These are phyloP conservation scores for Clarias gariepinus DNA, from an alignment of 2,113 vertebrate species.

Conservation along the genomic window DNA sequence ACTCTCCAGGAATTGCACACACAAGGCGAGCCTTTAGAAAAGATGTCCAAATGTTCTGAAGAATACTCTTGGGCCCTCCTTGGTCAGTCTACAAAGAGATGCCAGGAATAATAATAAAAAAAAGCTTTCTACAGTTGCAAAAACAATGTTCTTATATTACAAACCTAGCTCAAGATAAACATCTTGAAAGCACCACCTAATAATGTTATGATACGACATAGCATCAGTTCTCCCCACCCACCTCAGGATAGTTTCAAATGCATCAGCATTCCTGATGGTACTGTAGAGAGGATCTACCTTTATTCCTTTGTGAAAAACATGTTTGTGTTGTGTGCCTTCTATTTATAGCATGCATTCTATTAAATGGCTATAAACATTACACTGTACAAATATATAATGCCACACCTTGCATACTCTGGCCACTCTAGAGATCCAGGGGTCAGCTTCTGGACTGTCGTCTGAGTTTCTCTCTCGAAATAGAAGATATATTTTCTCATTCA, in stretches of 20 bases:
- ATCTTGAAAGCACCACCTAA: background rate
- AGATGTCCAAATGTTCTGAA: slow-evolving; percentile 88
- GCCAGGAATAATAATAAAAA: background rate
- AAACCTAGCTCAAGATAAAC: background rate
- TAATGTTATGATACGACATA: background rate
- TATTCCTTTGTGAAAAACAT: background rate
- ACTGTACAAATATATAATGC: background rate
- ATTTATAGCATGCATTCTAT: background rate
- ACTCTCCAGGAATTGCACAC: slow-evolving; percentile 81
- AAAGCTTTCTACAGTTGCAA: background rate
- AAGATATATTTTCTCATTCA: slow-evolving; percentile 88
- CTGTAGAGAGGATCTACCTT: background rate
- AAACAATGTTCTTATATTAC: slow-evolving; percentile 6
- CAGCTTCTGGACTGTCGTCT: slow-evolving; percentile 78
- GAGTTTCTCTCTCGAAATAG: slow-evolving; percentile 91
- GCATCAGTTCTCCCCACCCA: background rate
- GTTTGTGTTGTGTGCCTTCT: background rate
- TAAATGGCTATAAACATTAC: background rate
- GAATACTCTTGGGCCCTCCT: slow-evolving; percentile 80
- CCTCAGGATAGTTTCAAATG: background rate
- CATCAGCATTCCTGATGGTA: background rate
- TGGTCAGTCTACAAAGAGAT: slow-evolving; percentile 78
- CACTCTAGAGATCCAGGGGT: slow-evolving; percentile 83
- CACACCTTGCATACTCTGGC: slow-evolving; percentile 90
- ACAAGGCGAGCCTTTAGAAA: slow-evolving; percentile 89